These are phyloP conservation scores for Limanda limanda DNA, from an alignment of 2,113 vertebrate genomes.

Conservation along the genomic window DNA sequence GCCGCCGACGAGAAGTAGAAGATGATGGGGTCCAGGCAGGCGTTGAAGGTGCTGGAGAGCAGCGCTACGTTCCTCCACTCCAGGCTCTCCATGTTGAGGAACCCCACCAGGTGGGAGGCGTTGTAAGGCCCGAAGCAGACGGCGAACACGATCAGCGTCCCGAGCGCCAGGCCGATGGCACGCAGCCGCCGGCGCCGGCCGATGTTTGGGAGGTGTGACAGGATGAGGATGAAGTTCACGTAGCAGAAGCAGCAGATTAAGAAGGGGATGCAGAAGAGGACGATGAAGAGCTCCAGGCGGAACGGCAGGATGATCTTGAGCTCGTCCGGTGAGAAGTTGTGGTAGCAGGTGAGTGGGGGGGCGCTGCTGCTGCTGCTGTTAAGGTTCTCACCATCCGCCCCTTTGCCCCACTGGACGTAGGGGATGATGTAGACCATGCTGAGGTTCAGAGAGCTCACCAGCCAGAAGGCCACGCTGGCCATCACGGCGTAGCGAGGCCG, in stretches of 20 bases:
- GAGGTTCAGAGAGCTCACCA: constrained; percentile 83
- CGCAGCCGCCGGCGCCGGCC: constrained; percentile 71
- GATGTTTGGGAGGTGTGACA: constrained; percentile 79
- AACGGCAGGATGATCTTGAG: constrained; percentile 77
- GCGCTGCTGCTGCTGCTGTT: background rate
- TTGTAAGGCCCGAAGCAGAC: constrained; percentile 88
- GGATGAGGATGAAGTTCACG: constrained; percentile 81
- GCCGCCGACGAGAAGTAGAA: constrained; percentile 84
- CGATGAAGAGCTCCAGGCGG: constrained; percentile 84
- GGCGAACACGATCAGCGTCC: constrained; percentile 84
- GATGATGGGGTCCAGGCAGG: constrained; percentile 84
- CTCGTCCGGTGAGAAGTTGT: constrained; percentile 77
- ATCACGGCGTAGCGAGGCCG: constrained; percentile 75
- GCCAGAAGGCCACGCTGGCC: constrained; percentile 81
- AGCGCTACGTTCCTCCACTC: constrained; percentile 78
- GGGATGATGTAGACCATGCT: constrained; percentile 85
- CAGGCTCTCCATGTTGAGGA: constrained; percentile 52
- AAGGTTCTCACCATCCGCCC: fast-evolving
- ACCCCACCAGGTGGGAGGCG: constrained; percentile 86
- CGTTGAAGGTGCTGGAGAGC: constrained; percentile 80
- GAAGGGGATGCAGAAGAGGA: constrained; percentile 86
- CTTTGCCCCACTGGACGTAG: constrained; percentile 41
- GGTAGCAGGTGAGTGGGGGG: constrained; percentile 79
- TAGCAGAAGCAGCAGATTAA: constrained; percentile 84
- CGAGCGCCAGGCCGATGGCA: constrained; percentile 80